phyloP scores from a whole-genome alignment of 2,113 vertebrate species.

The Pelecanoides urinatrix region DNA sequence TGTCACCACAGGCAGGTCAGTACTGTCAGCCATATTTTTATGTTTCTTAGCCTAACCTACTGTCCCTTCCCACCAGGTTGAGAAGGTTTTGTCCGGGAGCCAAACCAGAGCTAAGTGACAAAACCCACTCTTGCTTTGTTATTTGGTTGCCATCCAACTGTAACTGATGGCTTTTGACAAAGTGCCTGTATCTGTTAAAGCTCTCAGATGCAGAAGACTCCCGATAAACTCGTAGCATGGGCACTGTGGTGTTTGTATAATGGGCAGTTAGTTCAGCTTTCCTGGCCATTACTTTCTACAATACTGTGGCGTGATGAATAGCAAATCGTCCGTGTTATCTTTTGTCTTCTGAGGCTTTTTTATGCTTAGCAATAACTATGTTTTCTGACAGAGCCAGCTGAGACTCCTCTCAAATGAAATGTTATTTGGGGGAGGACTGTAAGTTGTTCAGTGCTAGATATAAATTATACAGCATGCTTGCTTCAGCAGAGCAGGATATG shows the following conservation, averaged over 20 bases:
- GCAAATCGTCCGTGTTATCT: background rate
- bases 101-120: background rate
- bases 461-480: background rate
- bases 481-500: background rate
- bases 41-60: background rate
- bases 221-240: background rate
- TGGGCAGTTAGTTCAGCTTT: background rate
- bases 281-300: background rate
- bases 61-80: background rate
- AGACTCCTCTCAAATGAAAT: background rate
- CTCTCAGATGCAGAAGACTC: background rate
- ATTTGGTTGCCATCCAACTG: background rate
- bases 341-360: background rate
- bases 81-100: background rate
- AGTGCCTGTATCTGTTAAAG: background rate
- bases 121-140: background rate
- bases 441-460: background rate
- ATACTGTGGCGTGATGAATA: background rate
- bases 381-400: background rate
- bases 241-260: background rate
- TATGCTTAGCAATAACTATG: background rate
- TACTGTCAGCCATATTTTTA: background rate
- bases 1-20: background rate
- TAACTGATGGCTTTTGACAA: background rate
- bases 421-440: background rate